phyloP scores from a whole-genome alignment of 2,797 vertebrate genomes.

The Betta splendens region DNA sequence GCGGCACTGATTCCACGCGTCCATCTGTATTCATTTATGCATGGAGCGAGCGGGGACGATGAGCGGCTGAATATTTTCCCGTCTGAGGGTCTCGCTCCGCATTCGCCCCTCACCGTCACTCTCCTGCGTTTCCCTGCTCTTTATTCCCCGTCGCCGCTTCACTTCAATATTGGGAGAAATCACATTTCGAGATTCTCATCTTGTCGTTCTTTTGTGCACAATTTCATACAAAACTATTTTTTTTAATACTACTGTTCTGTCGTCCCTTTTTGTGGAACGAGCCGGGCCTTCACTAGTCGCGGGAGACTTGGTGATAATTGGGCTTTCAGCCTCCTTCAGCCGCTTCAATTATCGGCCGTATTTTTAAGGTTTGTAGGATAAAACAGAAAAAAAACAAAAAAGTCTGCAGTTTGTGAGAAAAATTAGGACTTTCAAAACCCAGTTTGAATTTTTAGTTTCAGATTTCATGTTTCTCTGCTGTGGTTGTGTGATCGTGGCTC shows the following conservation, averaged over 20 bases:
- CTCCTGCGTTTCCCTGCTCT: slow-evolving; percentile 5
- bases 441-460: neutral
- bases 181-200: slow-evolving; percentile 22
- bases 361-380: slow-evolving; percentile 17
- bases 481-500: neutral
- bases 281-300: no score
- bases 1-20: slow-evolving; percentile 60
- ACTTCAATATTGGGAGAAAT: slow-evolving; percentile 33
- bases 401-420: neutral
- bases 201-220: slow-evolving; percentile 24
- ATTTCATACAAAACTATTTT: slow-evolving; percentile 27
- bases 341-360: slow-evolving; percentile 28
- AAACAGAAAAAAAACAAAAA: neutral
- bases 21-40: slow-evolving; percentile 73
- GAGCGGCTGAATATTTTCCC: slow-evolving; percentile 52
- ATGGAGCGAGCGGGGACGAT: slow-evolving; percentile 38
- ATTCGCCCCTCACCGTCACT: slow-evolving; percentile 13
- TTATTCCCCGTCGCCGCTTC: slow-evolving; percentile 18
- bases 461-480: no score
- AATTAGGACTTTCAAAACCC: neutral
- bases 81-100: slow-evolving; percentile 19
- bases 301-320: slow-evolving; percentile 10
- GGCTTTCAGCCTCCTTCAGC: slow-evolving; percentile 17
- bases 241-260: slow-evolving; percentile 17
- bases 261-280: slow-evolving; percentile 25